Evolutionary conservation across 35 echinoderm and acorn worm species (phyloP).

Genomic region (Nesometra sesokonis): DNA sequence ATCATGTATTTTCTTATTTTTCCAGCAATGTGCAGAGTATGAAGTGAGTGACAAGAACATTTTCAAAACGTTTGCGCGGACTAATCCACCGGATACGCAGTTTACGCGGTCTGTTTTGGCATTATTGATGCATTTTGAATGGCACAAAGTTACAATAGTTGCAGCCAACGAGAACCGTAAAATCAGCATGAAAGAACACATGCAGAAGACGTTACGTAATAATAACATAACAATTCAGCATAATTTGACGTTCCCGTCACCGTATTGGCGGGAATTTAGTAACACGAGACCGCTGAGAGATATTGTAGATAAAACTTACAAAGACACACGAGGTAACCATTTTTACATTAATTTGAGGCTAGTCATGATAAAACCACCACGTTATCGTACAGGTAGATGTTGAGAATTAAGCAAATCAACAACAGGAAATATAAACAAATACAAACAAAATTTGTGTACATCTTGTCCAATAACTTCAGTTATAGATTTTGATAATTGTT

Average conservation of each 20-base stretch:
- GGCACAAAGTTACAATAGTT: conserved; percentile 61
- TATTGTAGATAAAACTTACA: conserved; percentile 43
- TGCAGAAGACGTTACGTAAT: conserved; percentile 18
- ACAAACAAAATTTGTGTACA: too few species aligned
- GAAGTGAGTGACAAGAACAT: conserved; percentile 58
- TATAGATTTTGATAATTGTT: too few species aligned
- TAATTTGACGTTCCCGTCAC: conserved; percentile 2
- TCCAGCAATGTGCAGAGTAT: conserved; percentile 58
- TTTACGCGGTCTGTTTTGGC: conserved; percentile 44
- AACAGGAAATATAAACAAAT: too few species aligned
- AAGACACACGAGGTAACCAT: conserved; percentile 62
- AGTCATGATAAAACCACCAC: too few species aligned
- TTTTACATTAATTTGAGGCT: neutral
- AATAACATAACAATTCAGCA: conserved; percentile 35
- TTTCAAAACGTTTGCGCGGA: conserved; percentile 81
- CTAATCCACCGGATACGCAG: conserved; percentile 36
- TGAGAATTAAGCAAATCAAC: too few species aligned
- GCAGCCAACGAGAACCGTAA: neutral
- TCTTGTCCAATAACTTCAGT: too few species aligned
- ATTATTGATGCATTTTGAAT: conserved; percentile 55
- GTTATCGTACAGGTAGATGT: too few species aligned
- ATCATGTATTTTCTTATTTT: conserved; percentile 1
- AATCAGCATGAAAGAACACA: neutral
- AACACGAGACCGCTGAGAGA: neutral
- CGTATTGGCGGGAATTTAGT: neutral